Evolutionary conservation across 1,140 invertebrate species (phyloP).

Genomic region (Ladona fulva): DNA sequence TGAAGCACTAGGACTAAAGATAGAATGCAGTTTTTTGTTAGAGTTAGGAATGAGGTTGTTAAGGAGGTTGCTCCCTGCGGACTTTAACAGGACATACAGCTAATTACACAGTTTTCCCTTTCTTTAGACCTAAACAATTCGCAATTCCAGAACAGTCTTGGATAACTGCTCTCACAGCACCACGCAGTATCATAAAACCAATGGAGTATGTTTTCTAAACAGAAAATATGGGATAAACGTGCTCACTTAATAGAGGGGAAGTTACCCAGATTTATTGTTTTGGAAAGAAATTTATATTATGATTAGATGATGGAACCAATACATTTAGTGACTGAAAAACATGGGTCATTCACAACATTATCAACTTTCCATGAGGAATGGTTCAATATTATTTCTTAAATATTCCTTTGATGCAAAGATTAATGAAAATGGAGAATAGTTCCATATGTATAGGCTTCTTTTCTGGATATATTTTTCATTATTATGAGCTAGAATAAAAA

Average conservation of each 20-base stretch:
- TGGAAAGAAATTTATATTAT: too few relatives aligned
- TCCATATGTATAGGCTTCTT: too few relatives aligned
- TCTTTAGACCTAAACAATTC: background rate
- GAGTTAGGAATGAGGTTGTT: conserved; percentile 62
- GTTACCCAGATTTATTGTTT: too few relatives aligned
- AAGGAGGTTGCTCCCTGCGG: conserved; percentile 53
- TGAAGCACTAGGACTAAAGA: conserved; percentile 37
- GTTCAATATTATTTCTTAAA: too few relatives aligned
- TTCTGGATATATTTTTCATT: too few relatives aligned
- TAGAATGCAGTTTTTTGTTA: conserved; percentile 59
- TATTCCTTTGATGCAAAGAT: too few relatives aligned
- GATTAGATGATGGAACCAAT: too few relatives aligned
- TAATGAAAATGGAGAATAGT: too few relatives aligned
- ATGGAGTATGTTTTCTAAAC: background rate
- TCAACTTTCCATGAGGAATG: too few relatives aligned
- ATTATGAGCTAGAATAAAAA: too few relatives aligned
- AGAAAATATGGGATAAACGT: background rate
- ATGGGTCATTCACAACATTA: too few relatives aligned
- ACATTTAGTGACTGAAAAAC: too few relatives aligned
- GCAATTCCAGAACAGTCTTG: background rate
- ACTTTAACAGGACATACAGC: conserved; percentile 12
- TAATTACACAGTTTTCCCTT: background rate
- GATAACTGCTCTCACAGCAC: background rate
- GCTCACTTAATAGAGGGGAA: background rate
- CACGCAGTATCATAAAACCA: background rate